phyloP scores from a whole-genome alignment of 2,888 invertebrate genomes.

The Lathronympha strigana region DNA sequence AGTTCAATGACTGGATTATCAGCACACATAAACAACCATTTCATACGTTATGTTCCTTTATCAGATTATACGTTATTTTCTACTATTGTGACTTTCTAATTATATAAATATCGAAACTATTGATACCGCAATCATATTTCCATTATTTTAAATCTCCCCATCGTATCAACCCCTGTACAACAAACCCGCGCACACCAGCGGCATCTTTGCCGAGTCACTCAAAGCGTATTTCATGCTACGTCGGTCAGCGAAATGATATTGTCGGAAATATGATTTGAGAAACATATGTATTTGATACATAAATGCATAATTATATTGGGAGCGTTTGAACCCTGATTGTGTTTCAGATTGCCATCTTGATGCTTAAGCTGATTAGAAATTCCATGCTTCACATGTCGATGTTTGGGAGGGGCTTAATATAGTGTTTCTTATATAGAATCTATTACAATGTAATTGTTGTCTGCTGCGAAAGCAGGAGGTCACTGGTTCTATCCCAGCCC shows the following conservation, averaged over 20 bases:
- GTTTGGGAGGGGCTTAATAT: neutral
- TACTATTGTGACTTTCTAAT: too few relatives aligned
- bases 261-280: constrained; percentile 79
- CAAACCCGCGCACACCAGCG: constrained; percentile 62
- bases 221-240: constrained; percentile 83
- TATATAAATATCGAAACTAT: too few relatives aligned
- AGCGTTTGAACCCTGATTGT: constrained; percentile 31
- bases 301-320: constrained; percentile 45
- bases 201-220: constrained; percentile 82
- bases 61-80: too few relatives aligned
- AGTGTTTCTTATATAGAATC: too few relatives aligned
- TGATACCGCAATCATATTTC: neutral
- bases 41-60: too few relatives aligned
- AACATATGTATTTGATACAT: constrained; percentile 78
- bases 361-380: constrained; percentile 32
- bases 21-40: too few relatives aligned
- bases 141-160: constrained; percentile 8
- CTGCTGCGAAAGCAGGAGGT: too few relatives aligned
- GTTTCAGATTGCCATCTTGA: constrained; percentile 22
- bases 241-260: constrained; percentile 82
- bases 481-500: too few relatives aligned
- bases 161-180: constrained; percentile 38
- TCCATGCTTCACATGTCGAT: neutral
- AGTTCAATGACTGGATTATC: too few relatives aligned
- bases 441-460: too few relatives aligned